Percentiles rank a stretch among this genome's conserved stretches.
Conservation (phyloP, 2,113 vertebrate genomes). For the Platycercus adscitus region DNA sequence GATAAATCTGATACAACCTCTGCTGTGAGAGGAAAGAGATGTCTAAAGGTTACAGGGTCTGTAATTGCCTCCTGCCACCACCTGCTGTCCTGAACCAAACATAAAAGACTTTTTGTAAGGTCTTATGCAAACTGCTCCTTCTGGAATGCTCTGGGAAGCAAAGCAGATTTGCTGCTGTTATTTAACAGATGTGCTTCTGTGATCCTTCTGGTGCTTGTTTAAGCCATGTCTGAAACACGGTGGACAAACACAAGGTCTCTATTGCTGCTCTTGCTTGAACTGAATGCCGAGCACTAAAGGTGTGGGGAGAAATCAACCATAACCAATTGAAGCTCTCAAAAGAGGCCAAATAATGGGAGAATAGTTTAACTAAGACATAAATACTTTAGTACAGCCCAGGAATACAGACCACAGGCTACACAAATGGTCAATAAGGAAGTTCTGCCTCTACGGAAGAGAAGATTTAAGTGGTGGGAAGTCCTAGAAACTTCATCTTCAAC, state of each 20-base stretch:
- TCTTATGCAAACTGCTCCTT: background rate
- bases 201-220: background rate
- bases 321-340: background rate
- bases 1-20: background rate
- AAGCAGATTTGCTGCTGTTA: background rate
- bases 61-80: constrained; percentile 27
- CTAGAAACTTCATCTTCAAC: fast-evolving
- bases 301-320: fast-evolving
- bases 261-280: background rate
- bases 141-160: background rate
- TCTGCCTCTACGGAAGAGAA: background rate
- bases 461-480: background rate
- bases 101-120: constrained; percentile 16
- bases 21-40: background rate
- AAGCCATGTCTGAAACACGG: background rate
- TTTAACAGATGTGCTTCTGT: background rate
- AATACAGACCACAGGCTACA: background rate
- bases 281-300: background rate
- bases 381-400: background rate
- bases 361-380: background rate
- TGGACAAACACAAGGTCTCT: background rate
- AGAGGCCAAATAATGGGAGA: background rate
- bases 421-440: background rate
- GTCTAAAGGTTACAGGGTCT: background rate
- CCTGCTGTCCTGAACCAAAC: constrained; percentile 17